These are phyloP conservation scores for Lethrus apterus DNA, from an alignment of 1,140 invertebrate genomes.

Conservation along the genomic window DNA sequence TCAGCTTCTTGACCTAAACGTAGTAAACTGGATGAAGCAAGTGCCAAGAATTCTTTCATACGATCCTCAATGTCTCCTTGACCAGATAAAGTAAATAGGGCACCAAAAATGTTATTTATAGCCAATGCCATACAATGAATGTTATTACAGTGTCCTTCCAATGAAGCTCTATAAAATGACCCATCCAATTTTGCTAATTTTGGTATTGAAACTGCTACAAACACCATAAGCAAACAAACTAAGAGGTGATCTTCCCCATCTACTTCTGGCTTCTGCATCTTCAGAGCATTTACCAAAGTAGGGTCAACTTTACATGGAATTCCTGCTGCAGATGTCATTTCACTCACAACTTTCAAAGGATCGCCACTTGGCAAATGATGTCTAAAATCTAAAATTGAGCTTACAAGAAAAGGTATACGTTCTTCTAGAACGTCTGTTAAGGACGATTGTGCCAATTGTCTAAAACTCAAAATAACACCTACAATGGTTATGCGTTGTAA, in stretches of 20 bases:
- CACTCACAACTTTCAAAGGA: constrained; percentile 85
- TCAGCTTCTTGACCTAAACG: constrained; percentile 92
- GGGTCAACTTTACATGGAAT: constrained; percentile 91
- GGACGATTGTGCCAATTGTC: constrained; percentile 87
- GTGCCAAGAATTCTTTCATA: constrained; percentile 96
- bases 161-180: constrained; percentile 81
- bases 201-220: constrained; percentile 95
- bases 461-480: constrained; percentile 93
- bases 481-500: constrained; percentile 96
- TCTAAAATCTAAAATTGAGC: constrained; percentile 90
- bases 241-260: constrained; percentile 86
- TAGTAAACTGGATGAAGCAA: constrained; percentile 91
- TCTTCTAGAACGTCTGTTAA: constrained; percentile 90
- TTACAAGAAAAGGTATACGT: constrained; percentile 92
- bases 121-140: constrained; percentile 95
- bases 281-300: constrained; percentile 79
- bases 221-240: constrained; percentile 96
- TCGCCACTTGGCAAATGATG: constrained; percentile 87
- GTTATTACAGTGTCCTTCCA: constrained; percentile 96
- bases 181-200: constrained; percentile 87
- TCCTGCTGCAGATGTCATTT: constrained; percentile 95
- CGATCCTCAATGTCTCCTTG: constrained; percentile 93
- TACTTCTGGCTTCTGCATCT: constrained; percentile 77
- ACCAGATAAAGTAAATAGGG: constrained; percentile 91
- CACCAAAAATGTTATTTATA: constrained; percentile 94